Evolutionary conservation across 2,113 vertebrate genomes (phyloP).

Genomic region (Laterallus jamaicensis): DNA sequence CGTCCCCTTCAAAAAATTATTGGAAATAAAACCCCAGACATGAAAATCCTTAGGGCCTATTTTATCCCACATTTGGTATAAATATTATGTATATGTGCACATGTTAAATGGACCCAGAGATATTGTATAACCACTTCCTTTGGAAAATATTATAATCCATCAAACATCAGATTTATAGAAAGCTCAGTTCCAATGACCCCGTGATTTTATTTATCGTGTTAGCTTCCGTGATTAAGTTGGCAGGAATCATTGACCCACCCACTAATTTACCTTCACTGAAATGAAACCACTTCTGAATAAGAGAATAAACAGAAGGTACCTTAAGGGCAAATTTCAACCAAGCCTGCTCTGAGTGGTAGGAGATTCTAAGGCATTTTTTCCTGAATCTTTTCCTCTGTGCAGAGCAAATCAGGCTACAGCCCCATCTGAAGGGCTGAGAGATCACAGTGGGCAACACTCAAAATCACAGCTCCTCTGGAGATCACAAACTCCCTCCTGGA

Average conservation of each 20-base stretch:
- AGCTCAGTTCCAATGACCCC: background rate
- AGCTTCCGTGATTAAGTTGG: background rate
- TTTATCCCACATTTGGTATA: background rate
- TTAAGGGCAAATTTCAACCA: background rate
- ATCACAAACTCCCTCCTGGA: background rate
- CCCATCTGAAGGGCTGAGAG: background rate
- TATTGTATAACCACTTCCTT: background rate
- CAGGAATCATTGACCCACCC: background rate
- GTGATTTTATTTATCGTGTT: background rate
- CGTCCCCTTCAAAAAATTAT: background rate
- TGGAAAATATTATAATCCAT: background rate
- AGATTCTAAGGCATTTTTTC: background rate
- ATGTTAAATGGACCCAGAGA: background rate
- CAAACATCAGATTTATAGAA: background rate
- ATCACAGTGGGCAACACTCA: accelerated
- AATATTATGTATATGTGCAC: background rate
- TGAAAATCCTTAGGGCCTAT: background rate
- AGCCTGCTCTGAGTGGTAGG: background rate
- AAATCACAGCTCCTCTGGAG: background rate
- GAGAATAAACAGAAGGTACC: background rate
- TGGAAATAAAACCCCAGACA: background rate
- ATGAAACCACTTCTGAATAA: background rate
- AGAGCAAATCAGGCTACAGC: background rate
- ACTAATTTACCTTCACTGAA: background rate
- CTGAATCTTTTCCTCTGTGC: background rate